phyloP scores from a whole-genome alignment of 2,888 invertebrate species.

The Dyspetes luteomarginatus region DNA sequence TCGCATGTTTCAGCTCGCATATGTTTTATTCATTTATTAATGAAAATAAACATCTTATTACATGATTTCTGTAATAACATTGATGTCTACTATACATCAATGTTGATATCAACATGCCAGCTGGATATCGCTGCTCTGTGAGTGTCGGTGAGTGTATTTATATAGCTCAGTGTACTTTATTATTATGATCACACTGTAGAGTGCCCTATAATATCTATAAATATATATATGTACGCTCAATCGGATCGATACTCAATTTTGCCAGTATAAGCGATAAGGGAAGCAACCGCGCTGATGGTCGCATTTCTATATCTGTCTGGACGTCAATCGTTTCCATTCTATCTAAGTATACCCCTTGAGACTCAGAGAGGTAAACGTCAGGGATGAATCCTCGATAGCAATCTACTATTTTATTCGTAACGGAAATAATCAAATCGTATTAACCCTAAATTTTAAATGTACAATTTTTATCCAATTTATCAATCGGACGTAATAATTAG shows the following conservation, averaged over 20 bases:
- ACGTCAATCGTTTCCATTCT: conserved; percentile 48
- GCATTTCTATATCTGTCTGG: conserved; percentile 46
- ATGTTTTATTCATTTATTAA: conserved; percentile 61
- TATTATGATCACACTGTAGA: no score
- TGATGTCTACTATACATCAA: no score
- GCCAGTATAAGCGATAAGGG: conserved; percentile 49
- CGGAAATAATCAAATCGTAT: conserved; percentile 30
- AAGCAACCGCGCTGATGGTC: not conserved
- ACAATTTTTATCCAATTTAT: no score
- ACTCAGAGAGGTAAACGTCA: conserved; percentile 24
- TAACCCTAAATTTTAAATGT: conserved; percentile 29
- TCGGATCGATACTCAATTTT: conserved; percentile 49
- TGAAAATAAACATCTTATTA: conserved; percentile 73
- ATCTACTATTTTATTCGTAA: conserved; percentile 21
- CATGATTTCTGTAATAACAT: no score
- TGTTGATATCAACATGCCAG: no score
- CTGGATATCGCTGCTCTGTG: no score
- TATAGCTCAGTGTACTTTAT: no score
- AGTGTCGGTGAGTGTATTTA: no score
- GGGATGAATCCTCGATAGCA: not conserved
- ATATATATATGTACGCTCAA: not conserved
- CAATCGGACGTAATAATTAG: no score
- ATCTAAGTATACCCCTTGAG: conserved; percentile 24
- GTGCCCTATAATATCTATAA: no score
- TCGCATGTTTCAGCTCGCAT: conserved; percentile 72